Percentiles rank a stretch among this genome's conserved stretches.
Conservation (phyloP, 2,888 invertebrate species). For the Apodemia hepburni region DNA sequence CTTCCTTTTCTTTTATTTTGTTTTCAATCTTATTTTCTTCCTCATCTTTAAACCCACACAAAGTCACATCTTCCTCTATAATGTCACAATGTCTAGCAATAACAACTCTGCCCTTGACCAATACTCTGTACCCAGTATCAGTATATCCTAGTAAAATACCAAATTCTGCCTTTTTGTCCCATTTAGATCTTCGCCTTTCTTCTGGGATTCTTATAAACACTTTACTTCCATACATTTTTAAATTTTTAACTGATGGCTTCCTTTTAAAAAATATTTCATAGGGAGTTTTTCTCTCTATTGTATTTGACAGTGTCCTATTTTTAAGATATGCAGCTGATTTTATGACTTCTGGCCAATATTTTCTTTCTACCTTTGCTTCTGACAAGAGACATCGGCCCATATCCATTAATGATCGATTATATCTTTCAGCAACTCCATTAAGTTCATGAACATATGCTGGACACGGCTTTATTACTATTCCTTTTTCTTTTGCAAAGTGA, state of each 20-base stretch:
- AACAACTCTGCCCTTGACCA: conserved; percentile 20
- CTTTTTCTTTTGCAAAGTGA: conserved; percentile 23
- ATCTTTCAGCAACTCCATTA: conserved; percentile 25
- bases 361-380: conserved; percentile 27
- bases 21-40: not conserved
- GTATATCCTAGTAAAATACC: conserved; percentile 30
- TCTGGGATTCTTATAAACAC: not conserved
- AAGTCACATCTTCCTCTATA: not conserved
- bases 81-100: not conserved
- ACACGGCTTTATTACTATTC: conserved; percentile 26
- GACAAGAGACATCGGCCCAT: conserved; percentile 28
- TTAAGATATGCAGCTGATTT: conserved; percentile 28
- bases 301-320: conserved; percentile 23
- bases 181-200: conserved; percentile 20
- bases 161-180: conserved; percentile 27
- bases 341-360: conserved; percentile 28
- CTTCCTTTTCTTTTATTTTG: too few relatives aligned
- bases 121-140: conserved; percentile 27
- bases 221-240: conserved; percentile 9
- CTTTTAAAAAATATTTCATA: not conserved
- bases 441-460: conserved; percentile 26
- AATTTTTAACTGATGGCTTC: conserved; percentile 2
- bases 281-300: conserved; percentile 16
- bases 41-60: conserved; percentile 29
- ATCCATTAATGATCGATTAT: conserved; percentile 28